phyloP scores from a whole-genome alignment of 1,140 invertebrate species.

The Sarcophaga bullata region DNA sequence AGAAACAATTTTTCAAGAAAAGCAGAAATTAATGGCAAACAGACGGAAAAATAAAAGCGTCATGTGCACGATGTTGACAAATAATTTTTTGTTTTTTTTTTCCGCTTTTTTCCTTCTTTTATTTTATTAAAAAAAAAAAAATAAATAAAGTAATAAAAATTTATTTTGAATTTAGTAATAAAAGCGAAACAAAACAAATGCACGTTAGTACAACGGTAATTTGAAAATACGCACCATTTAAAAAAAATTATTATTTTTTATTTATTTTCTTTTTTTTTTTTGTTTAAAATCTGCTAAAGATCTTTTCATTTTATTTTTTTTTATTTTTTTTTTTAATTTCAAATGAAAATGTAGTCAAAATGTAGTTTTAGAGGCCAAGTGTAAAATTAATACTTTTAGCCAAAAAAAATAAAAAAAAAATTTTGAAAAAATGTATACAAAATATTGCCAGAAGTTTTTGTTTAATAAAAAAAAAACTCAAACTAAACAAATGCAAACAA shows the following conservation, averaged over 20 bases:
- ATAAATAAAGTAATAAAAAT: too few species aligned
- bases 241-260: neutral
- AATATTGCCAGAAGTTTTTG: too few species aligned
- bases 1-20: neutral
- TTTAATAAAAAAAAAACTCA: neutral
- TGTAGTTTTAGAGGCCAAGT: slow-evolving; percentile 44
- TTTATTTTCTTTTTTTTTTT: slow-evolving; percentile 1
- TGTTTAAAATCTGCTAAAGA: slow-evolving; percentile 5
- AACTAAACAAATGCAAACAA: neutral
- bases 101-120: neutral
- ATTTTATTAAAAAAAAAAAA: too few species aligned
- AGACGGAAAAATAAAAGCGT: neutral
- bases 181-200: too few species aligned
- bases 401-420: neutral
- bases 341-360: neutral
- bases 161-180: too few species aligned
- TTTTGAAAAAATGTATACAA: too few species aligned
- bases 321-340: neutral
- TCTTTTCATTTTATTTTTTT: neutral
- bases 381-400: slow-evolving; percentile 43
- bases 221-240: too few species aligned
- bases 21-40: neutral
- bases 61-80: neutral
- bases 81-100: neutral
- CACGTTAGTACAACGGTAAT: too few species aligned